Base-by-base conservation (phyloP, 2,797 vertebrate genomes). In the Cebuella pygmaea region DNA sequence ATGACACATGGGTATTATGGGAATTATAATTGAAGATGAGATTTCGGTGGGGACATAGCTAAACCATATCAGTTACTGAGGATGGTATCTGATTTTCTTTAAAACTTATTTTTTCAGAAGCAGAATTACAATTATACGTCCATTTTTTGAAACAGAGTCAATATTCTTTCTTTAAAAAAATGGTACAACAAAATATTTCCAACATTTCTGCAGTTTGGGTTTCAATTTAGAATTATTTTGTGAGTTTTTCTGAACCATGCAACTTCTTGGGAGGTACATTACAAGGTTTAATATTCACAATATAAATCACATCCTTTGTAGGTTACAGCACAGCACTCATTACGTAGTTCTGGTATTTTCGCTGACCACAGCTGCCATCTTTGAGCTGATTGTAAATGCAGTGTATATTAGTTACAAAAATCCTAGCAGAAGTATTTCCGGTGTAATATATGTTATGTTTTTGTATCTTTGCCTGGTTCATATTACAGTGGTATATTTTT, bases 241-340 rank as follows among this genome's bases (percentile, higher is more conserved):
- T 76, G 44, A 90, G 27, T 88, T 93, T 95, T 92, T 90, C 44
- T 82, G 84, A 89, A 80, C 79, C 86, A 59, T 50, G 79, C 22
- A 39, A 72, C 94, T 96, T 93, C 94, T 95, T 97, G 88, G 95
- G 94, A 96, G 79, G 91, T 92, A 94, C 93, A 89, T 80, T 89
- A 94, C 80, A 76, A 94, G 36, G 88, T 48, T 94, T 88, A 92
- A 94, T 83, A 92, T 88, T 92, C 48, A 44, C 88, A 87, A 4
- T 67, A 70, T 97, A 96, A 96, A 96, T 95, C 91, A 94, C 39
- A 33, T 81, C 39, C 76, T 89, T 93, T 89, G 61, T 93, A 97
- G 97, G 95, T 96, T 78, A 70, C 36, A 83, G 74, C 39, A 86
- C 94, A 93, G 64, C 61, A 72, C 79, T 80, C 33, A 33, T 64